Percentiles rank a stretch among this genome's conserved stretches.
Evolutionary conservation across 2,888 invertebrate genomes (phyloP).

Genomic region (Aspidiotus destructor): DNA sequence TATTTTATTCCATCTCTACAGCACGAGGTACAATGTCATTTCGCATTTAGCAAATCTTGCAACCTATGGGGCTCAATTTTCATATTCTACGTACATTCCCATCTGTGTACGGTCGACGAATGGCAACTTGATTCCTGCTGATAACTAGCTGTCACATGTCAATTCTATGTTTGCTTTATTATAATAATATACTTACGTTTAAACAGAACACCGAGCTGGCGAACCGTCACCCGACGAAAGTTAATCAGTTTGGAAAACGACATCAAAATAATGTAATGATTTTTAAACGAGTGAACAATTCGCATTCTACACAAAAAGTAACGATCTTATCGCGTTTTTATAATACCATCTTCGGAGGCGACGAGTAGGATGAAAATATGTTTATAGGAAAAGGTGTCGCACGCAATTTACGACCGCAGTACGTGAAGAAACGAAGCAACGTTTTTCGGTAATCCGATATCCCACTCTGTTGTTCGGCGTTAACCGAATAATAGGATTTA

Average conservation of each 20-base stretch:
- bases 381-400: background rate
- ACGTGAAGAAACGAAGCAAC: slow-evolving; percentile 12
- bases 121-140: too few species aligned
- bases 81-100: too few species aligned
- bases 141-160: too few species aligned
- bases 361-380: background rate
- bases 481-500: slow-evolving; percentile 26
- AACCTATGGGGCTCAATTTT: too few species aligned
- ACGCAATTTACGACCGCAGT: slow-evolving; percentile 16
- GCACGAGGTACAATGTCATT: too few species aligned
- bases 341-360: too few species aligned
- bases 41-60: too few species aligned
- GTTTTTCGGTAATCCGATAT: slow-evolving; percentile 23
- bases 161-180: too few species aligned
- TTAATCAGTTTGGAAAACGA: slow-evolving; percentile 2
- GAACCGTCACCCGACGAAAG: background rate
- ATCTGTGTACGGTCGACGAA: too few species aligned
- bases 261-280: slow-evolving; percentile 2
- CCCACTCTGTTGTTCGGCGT: background rate
- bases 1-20: too few species aligned
- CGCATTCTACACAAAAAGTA: background rate
- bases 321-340: background rate
- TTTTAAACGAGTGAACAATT: background rate
- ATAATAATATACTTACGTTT: too few species aligned
- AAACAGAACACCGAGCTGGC: too few species aligned